Evolutionary conservation across 2,888 invertebrate genomes (phyloP).

Genomic region (Troides helena): DNA sequence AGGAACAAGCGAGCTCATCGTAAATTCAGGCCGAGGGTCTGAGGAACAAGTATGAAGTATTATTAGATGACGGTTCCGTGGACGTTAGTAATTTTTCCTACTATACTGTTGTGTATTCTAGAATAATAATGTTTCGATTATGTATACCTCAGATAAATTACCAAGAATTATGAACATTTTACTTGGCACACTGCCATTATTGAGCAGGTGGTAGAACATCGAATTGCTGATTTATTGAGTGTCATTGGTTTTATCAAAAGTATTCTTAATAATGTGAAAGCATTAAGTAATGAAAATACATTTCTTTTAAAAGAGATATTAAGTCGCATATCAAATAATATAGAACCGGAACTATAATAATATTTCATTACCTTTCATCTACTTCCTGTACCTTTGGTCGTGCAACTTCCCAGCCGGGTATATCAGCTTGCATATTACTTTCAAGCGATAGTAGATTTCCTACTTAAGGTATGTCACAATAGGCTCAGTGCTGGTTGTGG

Average conservation of each 20-base stretch:
- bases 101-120: neutral
- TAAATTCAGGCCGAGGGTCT: conserved; percentile 51
- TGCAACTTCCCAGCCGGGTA: conserved; percentile 7
- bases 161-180: no score
- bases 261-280: neutral
- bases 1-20: conserved; percentile 51
- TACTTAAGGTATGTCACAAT: conserved; percentile 30
- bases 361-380: conserved; percentile 5
- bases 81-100: neutral
- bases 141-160: no score
- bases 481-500: conserved; percentile 33
- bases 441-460: conserved; percentile 29
- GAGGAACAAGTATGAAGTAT: conserved; percentile 22
- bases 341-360: no score
- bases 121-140: neutral
- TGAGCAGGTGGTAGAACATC: no score
- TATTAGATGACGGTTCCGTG: conserved; percentile 13
- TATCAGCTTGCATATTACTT: conserved; percentile 22
- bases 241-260: neutral
- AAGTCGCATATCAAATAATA: neutral
- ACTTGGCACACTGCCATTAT: no score
- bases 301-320: neutral
- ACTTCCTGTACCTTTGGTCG: conserved; percentile 11
- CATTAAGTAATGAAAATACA: neutral
- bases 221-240: neutral